Evolutionary conservation across 1,140 invertebrate genomes (phyloP), one percentile per base, ranked within the genome.

Genomic region (Chlorops oryzae): DNA sequence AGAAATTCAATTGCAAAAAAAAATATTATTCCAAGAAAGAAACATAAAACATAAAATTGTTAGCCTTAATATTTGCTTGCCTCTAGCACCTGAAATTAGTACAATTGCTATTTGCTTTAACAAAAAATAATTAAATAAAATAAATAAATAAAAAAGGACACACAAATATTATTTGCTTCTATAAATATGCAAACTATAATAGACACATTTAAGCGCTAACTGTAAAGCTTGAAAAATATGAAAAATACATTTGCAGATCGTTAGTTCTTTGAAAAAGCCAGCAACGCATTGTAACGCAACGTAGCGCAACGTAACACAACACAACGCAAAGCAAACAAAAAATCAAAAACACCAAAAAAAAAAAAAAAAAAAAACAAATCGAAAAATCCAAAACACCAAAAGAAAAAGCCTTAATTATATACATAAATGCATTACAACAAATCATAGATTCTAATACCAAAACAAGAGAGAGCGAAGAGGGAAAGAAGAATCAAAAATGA

Each of bases 371-470:
- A 57, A 42, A 57, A 40, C 18, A 39, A 53, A 23, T 3, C 47
- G 5, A 18, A 47, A 21, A 24, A 40, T n/a, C 12, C 21, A 38
- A 46, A 34, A 45, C 44, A 46, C 37, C 42, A 50, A 52, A 45
- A 25, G 53, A 40, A 28, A 55, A 53, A 27, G 10, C 21, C 35
- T 23, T 32, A 41, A 50, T n/a, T 18, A 56, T 34, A 43, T 20
- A 34, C 17, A 47, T 38, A 39, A 20, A 23, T 12, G 37, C 21
- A 43, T 25, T 24, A 40, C 25, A 25, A 39, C 35, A 38, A 38
- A 38, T 18, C 5, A 15, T 6, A 38, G 65, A 65, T 60, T 55
- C 62, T 60, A 60, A 60, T 62, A 55, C 59, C 56, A 38, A 38
- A 38, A 18, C 6, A 38, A 7, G 27, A 13, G n/a, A 32, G 27